Evolutionary conservation across 2,888 invertebrate species (phyloP).

Genomic region (Heterodera filipjevi): DNA sequence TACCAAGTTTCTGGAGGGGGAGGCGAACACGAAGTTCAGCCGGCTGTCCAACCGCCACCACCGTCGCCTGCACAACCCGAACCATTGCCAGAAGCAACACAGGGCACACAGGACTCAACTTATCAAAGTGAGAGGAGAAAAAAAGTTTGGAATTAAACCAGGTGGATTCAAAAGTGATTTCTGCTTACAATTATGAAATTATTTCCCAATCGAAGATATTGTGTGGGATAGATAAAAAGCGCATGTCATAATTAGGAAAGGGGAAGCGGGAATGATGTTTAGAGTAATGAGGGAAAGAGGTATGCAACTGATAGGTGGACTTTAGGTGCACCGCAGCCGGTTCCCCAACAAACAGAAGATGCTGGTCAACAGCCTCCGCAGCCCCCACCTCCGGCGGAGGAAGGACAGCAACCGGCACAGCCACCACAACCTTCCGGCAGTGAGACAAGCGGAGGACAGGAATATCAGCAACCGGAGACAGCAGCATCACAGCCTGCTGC

Average conservation of each 20-base stretch:
- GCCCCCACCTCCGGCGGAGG: constrained; percentile 41
- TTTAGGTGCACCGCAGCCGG: constrained; percentile 11
- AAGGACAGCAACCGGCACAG: constrained; percentile 10
- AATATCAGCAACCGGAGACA: constrained; percentile 32
- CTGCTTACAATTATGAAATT: too few species aligned
- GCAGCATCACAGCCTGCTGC: constrained; percentile 8
- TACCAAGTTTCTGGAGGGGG: constrained; percentile 27
- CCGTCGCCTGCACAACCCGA: constrained; percentile 29
- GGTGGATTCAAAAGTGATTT: too few species aligned
- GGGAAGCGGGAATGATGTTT: too few species aligned
- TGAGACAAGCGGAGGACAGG: constrained; percentile 23
- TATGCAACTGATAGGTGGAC: not conserved
- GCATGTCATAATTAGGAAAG: too few species aligned
- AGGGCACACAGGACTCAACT: constrained; percentile 13
- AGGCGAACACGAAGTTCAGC: constrained; percentile 19
- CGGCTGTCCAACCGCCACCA: constrained; percentile 25
- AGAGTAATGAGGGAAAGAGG: too few species aligned
- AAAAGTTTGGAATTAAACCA: too few species aligned
- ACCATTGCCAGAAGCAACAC: constrained; percentile 23
- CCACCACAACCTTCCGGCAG: not conserved
- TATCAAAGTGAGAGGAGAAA: constrained; percentile 23
- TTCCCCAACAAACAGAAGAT: constrained; percentile 18
- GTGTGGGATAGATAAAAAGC: too few species aligned
- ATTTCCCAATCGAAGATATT: too few species aligned
- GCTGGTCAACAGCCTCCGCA: constrained; percentile 34